Base-by-base conservation (phyloP, 2,797 vertebrate species). In the Anableps anableps region DNA sequence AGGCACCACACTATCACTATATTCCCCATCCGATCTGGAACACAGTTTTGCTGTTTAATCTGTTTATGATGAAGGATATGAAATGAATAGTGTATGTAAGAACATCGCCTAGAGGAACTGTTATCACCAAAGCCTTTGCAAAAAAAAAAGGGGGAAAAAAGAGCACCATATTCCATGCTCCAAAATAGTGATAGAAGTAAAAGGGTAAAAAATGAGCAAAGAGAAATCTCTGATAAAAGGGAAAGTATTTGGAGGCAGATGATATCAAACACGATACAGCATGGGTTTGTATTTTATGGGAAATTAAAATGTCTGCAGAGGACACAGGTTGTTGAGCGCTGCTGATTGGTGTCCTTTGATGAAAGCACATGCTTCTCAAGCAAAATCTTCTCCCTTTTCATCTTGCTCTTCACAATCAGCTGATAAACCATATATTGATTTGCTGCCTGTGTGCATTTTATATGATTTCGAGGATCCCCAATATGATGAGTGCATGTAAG, bases 211-310 rank as follows among this genome's bases (percentile, higher is more conserved):
- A 76, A 83, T 13, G n/a, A 68, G 75, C 11, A 13, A 72, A 85
- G 74, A 88, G 45, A 26, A 64, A 13, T 48, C 47, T 74, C n/a
- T 38, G 85, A 90, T 88, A 87, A 88, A 90, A 88, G 76, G 70
- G 70, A 81, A 84, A 80, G 79, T 66, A 83, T 87, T 89, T 78
- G 75, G 76, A 86, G 83, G 66, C 43, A 79, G 53, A 77, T 88
- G 70, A 90, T 83, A 87, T 93, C 62, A 93, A 91, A 91, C 80
- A 75, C 34, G 86, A 85, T 80, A 75, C 48, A 82, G 50, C 80
- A 79, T 84, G 77, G 48, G 47, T 81, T 68, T 83, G 26, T 73
- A 86, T 85, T 88, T 84, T 89, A 85, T 89, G 85, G 80, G 53
- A 79, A 88, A 92, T 90, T 74, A 79, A 86, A 94, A 84, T 76